Evolutionary conservation across 2,888 invertebrate species (phyloP).

Genomic region (Pharmacophagus antenor): DNA sequence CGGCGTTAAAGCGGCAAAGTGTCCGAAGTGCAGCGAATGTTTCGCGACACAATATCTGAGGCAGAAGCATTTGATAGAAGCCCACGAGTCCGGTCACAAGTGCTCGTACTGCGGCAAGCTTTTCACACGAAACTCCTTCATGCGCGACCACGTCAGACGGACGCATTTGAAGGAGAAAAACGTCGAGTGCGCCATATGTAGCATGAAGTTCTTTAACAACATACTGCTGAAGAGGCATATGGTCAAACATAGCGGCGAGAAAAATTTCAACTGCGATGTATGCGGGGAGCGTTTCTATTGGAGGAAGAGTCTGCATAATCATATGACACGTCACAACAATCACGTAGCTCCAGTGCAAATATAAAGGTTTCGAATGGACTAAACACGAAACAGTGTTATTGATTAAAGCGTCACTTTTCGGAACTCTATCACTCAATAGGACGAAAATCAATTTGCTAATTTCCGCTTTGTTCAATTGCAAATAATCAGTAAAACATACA

Average conservation of each 20-base stretch:
- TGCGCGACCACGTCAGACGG: conserved; percentile 65
- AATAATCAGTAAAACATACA: too few relatives aligned
- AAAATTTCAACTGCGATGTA: conserved; percentile 81
- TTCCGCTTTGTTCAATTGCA: too few relatives aligned
- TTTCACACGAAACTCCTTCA: conserved; percentile 66
- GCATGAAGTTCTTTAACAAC: conserved; percentile 72
- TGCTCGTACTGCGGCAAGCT: conserved; percentile 68
- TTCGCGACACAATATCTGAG: conserved; percentile 78
- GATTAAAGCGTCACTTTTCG: conserved; percentile 9
- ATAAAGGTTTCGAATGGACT: neutral
- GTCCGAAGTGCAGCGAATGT: conserved; percentile 63
- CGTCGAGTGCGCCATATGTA: conserved; percentile 68
- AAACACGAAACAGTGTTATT: conserved; percentile 23
- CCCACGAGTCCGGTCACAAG: conserved; percentile 70
- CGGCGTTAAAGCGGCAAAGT: conserved; percentile 70
- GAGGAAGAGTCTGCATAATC: conserved; percentile 82
- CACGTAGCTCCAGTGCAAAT: conserved; percentile 44
- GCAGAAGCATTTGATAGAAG: conserved; percentile 77
- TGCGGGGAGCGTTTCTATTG: conserved; percentile 82
- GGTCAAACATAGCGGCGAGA: conserved; percentile 77
- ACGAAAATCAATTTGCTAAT: too few relatives aligned
- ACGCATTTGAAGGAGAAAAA: conserved; percentile 73
- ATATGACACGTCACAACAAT: conserved; percentile 71
- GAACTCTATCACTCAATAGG: too few relatives aligned
- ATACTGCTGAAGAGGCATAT: conserved; percentile 66